phyloP scores from a whole-genome alignment of 2,113 vertebrate genomes.

The Steatornis caripensis region DNA sequence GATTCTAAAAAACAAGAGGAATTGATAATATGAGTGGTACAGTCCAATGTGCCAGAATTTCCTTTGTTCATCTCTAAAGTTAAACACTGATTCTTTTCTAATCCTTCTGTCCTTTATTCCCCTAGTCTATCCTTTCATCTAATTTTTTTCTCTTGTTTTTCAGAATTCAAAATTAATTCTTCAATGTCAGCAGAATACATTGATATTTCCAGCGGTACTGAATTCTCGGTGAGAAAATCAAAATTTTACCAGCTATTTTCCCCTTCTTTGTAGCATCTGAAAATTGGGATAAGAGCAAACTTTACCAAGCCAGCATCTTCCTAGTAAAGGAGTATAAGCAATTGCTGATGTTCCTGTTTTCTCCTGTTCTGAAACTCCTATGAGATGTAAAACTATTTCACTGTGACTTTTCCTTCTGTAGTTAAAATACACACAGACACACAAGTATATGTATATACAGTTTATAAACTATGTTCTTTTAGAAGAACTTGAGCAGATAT shows the following conservation, averaged over 20 bases:
- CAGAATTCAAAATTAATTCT: neutral
- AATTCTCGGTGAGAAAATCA: neutral
- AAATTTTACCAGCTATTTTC: neutral
- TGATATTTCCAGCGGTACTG: neutral
- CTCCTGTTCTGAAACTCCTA: neutral
- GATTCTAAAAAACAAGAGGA: neutral
- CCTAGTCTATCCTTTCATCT: neutral
- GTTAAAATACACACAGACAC: neutral
- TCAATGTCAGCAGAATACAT: neutral
- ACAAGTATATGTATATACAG: rapidly evolving
- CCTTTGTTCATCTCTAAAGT: neutral
- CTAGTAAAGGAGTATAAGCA: neutral
- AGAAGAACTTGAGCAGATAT: neutral
- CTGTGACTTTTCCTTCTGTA: neutral
- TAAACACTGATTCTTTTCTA: neutral
- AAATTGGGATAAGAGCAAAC: neutral
- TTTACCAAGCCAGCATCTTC: neutral
- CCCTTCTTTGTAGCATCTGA: neutral
- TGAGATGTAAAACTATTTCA: neutral
- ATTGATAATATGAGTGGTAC: neutral
- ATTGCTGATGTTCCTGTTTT: neutral
- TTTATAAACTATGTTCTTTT: neutral
- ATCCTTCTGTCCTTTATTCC: neutral
- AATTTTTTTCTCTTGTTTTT: neutral
- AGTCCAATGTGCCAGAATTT: neutral